Conservation (phyloP, 2,888 invertebrate species). For the Drosophila macrospina region DNA sequence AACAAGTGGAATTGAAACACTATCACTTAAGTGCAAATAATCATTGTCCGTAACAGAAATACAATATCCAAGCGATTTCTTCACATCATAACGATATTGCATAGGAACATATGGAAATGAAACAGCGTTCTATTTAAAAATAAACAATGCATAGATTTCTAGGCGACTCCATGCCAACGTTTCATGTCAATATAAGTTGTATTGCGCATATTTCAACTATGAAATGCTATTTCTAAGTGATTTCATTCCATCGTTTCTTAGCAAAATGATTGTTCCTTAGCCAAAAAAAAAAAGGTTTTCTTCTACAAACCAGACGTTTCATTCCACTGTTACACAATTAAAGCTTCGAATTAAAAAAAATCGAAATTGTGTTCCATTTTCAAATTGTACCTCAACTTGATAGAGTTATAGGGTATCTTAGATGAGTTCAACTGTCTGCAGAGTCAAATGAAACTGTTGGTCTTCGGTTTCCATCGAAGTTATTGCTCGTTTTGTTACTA, state of each 20-base stretch:
- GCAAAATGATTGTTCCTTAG: no score
- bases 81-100: neutral
- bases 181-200: neutral
- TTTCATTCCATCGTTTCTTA: slow-evolving; percentile 1
- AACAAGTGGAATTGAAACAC: neutral
- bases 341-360: no score
- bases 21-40: neutral
- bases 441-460: slow-evolving; percentile 5
- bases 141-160: no score
- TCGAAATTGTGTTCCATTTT: neutral
- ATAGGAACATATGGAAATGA: neutral
- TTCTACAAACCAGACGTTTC: no score
- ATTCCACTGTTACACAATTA: no score
- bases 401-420: neutral
- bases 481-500: slow-evolving; percentile 32
- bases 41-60: neutral
- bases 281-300: no score
- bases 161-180: neutral
- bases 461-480: slow-evolving; percentile 28
- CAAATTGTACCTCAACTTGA: neutral
- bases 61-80: neutral
- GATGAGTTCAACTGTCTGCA: slow-evolving; percentile 29
- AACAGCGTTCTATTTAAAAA: neutral
- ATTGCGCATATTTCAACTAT: no score
- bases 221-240: neutral